Percentiles rank a stretch among this genome's conserved stretches.
Evolutionary conservation across 2,113 vertebrate species (phyloP).

Genomic region (Xenopus borealis): DNA sequence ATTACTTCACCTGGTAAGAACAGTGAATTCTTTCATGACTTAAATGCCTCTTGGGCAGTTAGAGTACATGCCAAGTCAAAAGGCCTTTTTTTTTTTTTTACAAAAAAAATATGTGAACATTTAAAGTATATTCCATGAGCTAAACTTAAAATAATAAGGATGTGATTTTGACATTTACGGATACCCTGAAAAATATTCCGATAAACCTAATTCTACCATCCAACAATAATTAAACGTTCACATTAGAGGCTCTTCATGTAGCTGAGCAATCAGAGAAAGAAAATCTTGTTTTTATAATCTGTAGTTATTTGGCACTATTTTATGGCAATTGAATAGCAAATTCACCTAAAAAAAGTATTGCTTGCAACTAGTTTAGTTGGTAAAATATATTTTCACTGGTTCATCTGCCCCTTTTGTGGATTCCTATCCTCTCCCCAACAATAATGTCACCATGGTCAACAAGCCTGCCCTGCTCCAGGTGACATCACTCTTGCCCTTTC

Average conservation of each 20-base stretch:
- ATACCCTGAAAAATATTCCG: slow-evolving; percentile 8
- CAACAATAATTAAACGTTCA: slow-evolving; percentile 2
- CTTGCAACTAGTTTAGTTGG: too few species aligned
- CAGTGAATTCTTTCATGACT: slow-evolving; percentile 1
- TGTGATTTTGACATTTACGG: slow-evolving; percentile 7
- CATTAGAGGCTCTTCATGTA: not conserved
- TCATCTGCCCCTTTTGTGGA: too few species aligned
- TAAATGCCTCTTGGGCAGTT: slow-evolving; percentile 22
- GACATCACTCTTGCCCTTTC: too few species aligned
- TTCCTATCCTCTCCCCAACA: too few species aligned
- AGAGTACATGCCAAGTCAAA: not conserved
- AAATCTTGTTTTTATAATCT: not conserved
- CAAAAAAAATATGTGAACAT: not conserved
- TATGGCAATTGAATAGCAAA: too few species aligned
- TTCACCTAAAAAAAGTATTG: too few species aligned
- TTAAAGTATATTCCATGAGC: slow-evolving; percentile 22
- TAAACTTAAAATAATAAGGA: not conserved
- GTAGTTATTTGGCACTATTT: not conserved
- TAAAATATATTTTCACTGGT: too few species aligned
- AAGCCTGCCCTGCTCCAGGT: too few species aligned
- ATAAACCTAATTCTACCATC: not conserved
- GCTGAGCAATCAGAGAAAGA: not conserved
- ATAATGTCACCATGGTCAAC: too few species aligned
- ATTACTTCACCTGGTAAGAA: not conserved
- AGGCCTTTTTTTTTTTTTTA: not conserved